Percentiles rank a stretch among this genome's conserved stretches.
phyloP scores from a whole-genome alignment of 1,140 invertebrate genomes.

The Brachionus asplanchnoidis region DNA sequence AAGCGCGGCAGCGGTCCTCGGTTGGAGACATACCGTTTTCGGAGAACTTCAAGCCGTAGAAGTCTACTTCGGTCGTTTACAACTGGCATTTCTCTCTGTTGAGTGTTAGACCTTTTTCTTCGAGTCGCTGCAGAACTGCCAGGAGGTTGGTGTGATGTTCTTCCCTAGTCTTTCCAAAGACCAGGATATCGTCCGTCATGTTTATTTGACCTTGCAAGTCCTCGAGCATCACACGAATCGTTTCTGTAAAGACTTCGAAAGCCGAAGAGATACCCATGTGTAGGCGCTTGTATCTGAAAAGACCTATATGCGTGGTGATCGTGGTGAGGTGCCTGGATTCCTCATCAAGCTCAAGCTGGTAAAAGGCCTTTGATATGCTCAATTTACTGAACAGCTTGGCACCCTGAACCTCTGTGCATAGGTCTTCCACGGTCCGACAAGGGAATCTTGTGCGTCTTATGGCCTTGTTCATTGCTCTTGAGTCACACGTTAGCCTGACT shows the following conservation, averaged over 20 bases:
- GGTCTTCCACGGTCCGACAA: not conserved
- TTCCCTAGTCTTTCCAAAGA: slow-evolving; percentile 44
- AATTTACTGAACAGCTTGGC: not conserved
- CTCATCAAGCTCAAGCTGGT: not conserved
- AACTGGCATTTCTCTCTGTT: slow-evolving; percentile 54
- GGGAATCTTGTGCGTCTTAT: not conserved
- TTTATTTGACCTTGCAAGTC: slow-evolving; percentile 29
- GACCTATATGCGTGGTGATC: slow-evolving; percentile 56
- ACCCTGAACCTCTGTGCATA: not conserved
- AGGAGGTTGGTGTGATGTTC: slow-evolving; percentile 45
- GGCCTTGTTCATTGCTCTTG: not conserved
- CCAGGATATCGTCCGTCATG: slow-evolving; percentile 47
- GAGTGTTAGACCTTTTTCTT: slow-evolving; percentile 46
- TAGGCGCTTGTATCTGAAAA: slow-evolving; percentile 51
- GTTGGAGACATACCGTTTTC: slow-evolving; percentile 42
- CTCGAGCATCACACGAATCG: slow-evolving; percentile 42
- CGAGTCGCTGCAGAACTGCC: slow-evolving; percentile 44
- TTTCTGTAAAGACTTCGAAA: slow-evolving; percentile 44
- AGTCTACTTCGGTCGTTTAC: slow-evolving; percentile 46
- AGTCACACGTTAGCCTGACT: not conserved
- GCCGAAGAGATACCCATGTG: slow-evolving; percentile 53
- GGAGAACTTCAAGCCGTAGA: slow-evolving; percentile 50
- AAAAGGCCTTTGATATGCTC: not conserved
- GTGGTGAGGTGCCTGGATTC: slow-evolving; percentile 50
- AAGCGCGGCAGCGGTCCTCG: slow-evolving; percentile 35